Evolutionary conservation across 2,888 invertebrate genomes (phyloP).

Genomic region (Tolmerus cingulatus): DNA sequence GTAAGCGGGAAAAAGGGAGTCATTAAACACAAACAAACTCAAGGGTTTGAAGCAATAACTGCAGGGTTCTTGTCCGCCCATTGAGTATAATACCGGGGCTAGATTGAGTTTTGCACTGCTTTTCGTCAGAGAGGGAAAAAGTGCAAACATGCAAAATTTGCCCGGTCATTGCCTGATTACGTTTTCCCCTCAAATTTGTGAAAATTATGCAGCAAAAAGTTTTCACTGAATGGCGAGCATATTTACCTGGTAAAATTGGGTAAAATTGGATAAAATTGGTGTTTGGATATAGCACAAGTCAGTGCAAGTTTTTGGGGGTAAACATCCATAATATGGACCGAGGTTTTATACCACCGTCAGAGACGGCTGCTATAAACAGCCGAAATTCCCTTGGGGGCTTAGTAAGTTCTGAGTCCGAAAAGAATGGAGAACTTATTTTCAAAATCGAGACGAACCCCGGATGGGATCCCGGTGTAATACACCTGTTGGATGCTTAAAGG

Average conservation of each 20-base stretch:
- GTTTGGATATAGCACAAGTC: not conserved
- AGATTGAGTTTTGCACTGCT: not conserved
- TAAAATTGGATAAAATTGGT: not conserved
- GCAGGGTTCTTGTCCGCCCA: not conserved
- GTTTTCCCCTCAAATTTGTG: not conserved
- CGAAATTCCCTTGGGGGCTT: not conserved
- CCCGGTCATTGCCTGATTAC: not conserved
- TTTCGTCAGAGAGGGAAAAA: not conserved
- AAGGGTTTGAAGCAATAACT: not conserved
- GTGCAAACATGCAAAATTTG: not conserved
- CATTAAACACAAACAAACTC: not conserved
- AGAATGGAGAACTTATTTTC: slow-evolving; percentile 3
- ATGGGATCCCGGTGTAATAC: not conserved
- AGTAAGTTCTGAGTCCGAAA: not conserved
- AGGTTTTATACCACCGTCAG: not conserved
- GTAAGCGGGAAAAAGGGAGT: not conserved
- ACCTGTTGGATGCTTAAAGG: slow-evolving; percentile 7
- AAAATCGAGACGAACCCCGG: not conserved
- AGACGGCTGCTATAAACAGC: not conserved
- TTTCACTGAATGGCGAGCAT: not conserved
- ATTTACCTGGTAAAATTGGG: not conserved
- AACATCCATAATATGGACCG: not conserved
- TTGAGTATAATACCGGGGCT: not conserved
- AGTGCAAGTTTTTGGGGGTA: not conserved
- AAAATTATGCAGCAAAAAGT: not conserved